Evolutionary conservation across 2,888 invertebrate genomes (phyloP), one percentile per base, ranked within the genome.

Genomic region (Carabus problematicus): DNA sequence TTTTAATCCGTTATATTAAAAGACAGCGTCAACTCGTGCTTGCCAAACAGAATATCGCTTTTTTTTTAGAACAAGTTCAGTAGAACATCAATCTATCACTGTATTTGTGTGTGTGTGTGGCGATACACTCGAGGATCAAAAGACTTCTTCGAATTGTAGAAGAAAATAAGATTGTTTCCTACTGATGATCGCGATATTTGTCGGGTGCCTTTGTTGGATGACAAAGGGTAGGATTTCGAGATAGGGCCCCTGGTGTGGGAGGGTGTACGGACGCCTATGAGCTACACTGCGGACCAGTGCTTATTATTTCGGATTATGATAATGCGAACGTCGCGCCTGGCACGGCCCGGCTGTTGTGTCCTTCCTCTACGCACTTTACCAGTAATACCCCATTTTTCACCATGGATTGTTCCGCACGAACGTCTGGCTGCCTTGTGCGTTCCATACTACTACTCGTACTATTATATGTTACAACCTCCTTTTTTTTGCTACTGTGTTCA

Each of bases 241-340:
- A 29, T 29, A n/a, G 29, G 29, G 64, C 55, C 64, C 18, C 41
- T 64, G 63, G 54, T 8, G 64, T 43, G 52, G 12, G 29, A 29
- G 29, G 29, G 29, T 18, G 40, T 9, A 1, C 8, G 59, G 12
- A 40, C 59, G 59, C 12, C 39, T 16, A 52, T 52, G 52, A 12
- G 59, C 11, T 29, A 29, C 29, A 6, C 29, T 29, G 29, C 29
- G 29, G 29, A 29, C 29, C 29, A 29, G 41, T 3, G 67, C 52
- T 60, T 67, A 67, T 67, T 67, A 67, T 67, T 67, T 67, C 43
- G 67, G 67, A 67, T 67, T 67, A 67, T 67, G 67, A 60, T 67
- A 67, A 67, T 67, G 60, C 42, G 59, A 14, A n/a, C 18, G 56
- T 19, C 9, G 19, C 56, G 56, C 56, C n/a, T 45, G 7, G 45